These are phyloP conservation scores for Gnathonemus longibarbis DNA, from an alignment of 2,113 vertebrate species.

Conservation along the genomic window DNA sequence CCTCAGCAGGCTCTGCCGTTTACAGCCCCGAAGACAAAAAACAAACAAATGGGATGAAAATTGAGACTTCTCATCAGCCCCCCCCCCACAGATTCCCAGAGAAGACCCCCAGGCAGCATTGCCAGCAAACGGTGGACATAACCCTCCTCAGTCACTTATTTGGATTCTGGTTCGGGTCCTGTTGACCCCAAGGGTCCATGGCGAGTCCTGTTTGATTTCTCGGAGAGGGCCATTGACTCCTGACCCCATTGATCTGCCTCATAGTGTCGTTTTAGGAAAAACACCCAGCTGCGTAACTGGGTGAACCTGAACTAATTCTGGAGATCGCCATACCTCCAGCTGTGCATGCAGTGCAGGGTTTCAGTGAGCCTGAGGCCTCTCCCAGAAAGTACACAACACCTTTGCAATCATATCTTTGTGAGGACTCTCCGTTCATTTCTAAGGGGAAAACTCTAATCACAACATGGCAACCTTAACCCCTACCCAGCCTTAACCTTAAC, in stretches of 20 bases:
- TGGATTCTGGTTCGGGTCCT: slow-evolving; percentile 53
- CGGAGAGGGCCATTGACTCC: slow-evolving; percentile 45
- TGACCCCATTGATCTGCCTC: slow-evolving; percentile 11
- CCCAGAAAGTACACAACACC: neutral
- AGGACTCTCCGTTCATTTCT: too few relatives aligned
- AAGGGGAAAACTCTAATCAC: too few relatives aligned
- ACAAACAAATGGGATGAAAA: neutral
- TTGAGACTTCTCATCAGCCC: neutral
- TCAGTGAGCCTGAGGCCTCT: neutral
- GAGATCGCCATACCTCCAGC: neutral
- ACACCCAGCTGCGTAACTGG: neutral
- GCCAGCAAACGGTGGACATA: slow-evolving; percentile 55
- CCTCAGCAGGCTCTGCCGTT: neutral
- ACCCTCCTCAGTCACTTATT: slow-evolving; percentile 53
- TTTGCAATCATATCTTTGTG: too few relatives aligned
- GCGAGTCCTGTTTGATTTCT: slow-evolving; percentile 66
- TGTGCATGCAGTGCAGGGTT: neutral
- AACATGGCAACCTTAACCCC: too few relatives aligned
- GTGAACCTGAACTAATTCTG: neutral
- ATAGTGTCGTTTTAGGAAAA: neutral
- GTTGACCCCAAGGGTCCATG: slow-evolving; percentile 44
- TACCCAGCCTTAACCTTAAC: too few relatives aligned
- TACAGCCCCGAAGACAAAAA: neutral
- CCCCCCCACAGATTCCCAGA: slow-evolving; percentile 43
- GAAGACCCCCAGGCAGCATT: slow-evolving; percentile 35